Percentiles rank a stretch among this genome's conserved stretches.
Conservation (phyloP, 2,113 vertebrate genomes). For the Mugil cephalus region DNA sequence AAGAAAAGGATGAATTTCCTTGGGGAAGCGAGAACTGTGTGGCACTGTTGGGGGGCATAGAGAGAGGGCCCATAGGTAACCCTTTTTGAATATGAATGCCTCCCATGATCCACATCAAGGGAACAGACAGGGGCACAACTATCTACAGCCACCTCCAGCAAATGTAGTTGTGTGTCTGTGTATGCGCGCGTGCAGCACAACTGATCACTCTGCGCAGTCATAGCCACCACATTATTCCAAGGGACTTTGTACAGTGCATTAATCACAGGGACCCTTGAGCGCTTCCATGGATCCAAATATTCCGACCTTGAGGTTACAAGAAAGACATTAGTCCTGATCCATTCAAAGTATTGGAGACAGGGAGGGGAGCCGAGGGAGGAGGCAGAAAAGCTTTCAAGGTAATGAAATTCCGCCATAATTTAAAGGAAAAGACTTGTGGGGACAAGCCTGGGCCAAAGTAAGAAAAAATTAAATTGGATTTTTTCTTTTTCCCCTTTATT, state of each 20-base stretch:
- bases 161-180: constrained; percentile 44
- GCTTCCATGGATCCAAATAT: constrained; percentile 83
- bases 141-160: constrained; percentile 50
- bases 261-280: constrained; percentile 86
- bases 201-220: constrained; percentile 74
- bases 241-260: constrained; percentile 86
- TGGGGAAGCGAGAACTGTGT: constrained; percentile 35
- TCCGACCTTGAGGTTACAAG: constrained; percentile 88
- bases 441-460: constrained; percentile 78
- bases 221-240: constrained; percentile 81
- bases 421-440: constrained; percentile 86
- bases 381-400: constrained; percentile 87
- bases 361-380: constrained; percentile 70
- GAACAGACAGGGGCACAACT: constrained; percentile 75
- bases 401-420: constrained; percentile 90
- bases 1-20: constrained; percentile 43
- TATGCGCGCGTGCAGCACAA: constrained; percentile 41
- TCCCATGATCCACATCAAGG: constrained; percentile 80
- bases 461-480: constrained; percentile 86
- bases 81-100: constrained; percentile 78
- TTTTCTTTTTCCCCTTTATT: constrained; percentile 80
- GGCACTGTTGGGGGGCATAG: constrained; percentile 45
- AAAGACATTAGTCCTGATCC: constrained; percentile 87
- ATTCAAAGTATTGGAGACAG: constrained; percentile 81
- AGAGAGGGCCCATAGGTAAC: constrained; percentile 61